Conservation (phyloP, 1,140 invertebrate genomes). For the Argopecten irradians region DNA sequence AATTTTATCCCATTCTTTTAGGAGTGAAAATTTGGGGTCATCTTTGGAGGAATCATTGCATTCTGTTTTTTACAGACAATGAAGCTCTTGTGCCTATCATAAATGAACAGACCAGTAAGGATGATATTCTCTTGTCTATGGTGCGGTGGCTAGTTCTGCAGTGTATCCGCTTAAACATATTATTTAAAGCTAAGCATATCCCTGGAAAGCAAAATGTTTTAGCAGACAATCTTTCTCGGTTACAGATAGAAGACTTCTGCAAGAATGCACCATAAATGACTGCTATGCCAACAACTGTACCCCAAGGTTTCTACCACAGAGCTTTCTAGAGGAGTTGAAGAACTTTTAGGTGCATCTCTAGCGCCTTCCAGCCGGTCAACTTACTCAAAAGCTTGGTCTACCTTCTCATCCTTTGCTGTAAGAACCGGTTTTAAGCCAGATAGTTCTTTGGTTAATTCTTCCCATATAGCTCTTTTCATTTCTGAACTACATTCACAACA, state of each 20-base stretch:
- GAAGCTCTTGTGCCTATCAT: slow-evolving; percentile 45
- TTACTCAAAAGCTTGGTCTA: background rate
- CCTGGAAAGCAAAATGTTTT: slow-evolving; percentile 39
- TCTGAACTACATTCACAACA: background rate
- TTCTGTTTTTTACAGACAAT: slow-evolving; percentile 50
- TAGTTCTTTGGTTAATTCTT: background rate
- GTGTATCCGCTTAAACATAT: slow-evolving; percentile 42
- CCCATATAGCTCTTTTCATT: background rate
- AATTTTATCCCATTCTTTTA: slow-evolving; percentile 51
- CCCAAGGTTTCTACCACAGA: background rate
- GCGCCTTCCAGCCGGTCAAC: background rate
- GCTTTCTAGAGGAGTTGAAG: background rate
- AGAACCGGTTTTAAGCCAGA: background rate
- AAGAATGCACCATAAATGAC: background rate
- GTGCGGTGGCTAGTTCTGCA: slow-evolving; percentile 40
- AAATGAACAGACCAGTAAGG: slow-evolving; percentile 44
- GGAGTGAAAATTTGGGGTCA: slow-evolving; percentile 44
- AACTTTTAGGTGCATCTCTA: background rate
- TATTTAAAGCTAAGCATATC: slow-evolving; percentile 48
- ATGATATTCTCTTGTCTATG: slow-evolving; percentile 38
- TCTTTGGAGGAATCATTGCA: slow-evolving; percentile 24
- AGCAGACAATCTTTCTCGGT: slow-evolving; percentile 46
- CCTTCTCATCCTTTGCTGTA: background rate
- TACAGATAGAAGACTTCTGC: background rate
- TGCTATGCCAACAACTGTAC: background rate